Percentiles rank a stretch among this genome's conserved stretches.
These are phyloP conservation scores for Ibidorhyncha struthersii DNA, from an alignment of 2,113 vertebrate genomes.

Conservation along the genomic window DNA sequence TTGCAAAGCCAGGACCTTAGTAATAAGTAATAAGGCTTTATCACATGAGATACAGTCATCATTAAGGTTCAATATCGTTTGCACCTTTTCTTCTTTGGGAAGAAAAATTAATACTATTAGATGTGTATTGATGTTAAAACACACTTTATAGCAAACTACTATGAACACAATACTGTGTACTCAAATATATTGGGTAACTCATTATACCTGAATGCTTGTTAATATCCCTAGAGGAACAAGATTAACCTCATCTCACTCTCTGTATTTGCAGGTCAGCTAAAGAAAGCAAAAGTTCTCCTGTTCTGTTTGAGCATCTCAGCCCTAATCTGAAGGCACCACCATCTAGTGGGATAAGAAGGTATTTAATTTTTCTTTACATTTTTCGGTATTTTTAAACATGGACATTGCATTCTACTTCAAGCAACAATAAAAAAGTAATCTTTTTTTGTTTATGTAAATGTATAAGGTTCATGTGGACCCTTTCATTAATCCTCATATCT, in stretches of 20 bases:
- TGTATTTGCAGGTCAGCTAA: background rate
- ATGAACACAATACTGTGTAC: background rate
- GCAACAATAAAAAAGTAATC: background rate
- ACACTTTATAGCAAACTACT: background rate
- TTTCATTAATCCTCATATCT: background rate
- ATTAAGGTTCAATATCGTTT: background rate
- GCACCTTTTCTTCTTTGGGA: background rate
- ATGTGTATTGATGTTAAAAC: background rate
- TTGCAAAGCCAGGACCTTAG: background rate
- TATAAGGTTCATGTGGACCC: background rate
- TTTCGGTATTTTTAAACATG: background rate
- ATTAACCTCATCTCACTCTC: background rate
- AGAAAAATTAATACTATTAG: background rate
- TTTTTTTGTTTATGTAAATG: background rate
- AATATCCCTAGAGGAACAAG: background rate
- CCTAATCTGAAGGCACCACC: constrained; percentile 60
- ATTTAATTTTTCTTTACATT: constrained; percentile 50
- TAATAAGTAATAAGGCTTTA: background rate
- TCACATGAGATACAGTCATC: background rate
- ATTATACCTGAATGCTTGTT: background rate
- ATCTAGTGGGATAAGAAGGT: constrained; percentile 69
- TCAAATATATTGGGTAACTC: background rate
- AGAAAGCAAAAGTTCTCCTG: constrained; percentile 24
- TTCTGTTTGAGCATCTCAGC: background rate
- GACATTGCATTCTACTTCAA: background rate